Conservation (phyloP, 2,797 vertebrate species). For the Parotocinclus haroldoi region DNA sequence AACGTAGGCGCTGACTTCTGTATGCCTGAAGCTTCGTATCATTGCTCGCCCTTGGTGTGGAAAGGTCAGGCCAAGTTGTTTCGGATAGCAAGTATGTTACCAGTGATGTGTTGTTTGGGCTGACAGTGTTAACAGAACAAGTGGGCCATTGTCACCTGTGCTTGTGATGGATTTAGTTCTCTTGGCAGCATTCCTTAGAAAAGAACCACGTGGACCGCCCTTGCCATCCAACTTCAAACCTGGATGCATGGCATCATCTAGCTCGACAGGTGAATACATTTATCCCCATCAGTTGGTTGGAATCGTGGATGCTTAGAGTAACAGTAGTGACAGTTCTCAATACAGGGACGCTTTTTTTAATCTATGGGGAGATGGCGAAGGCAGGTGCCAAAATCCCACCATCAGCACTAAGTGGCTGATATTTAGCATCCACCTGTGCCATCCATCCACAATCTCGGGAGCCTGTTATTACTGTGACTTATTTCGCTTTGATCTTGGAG, state of each 20-base stretch:
- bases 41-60: conserved; percentile 12
- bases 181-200: conserved; percentile 66
- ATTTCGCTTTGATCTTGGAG: conserved; percentile 81
- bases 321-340: conserved; percentile 66
- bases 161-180: conserved; percentile 59
- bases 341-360: conserved; percentile 70
- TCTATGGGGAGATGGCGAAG: conserved; percentile 68
- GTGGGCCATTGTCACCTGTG: conserved; percentile 28
- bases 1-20: conserved; percentile 14
- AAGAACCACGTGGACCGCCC: conserved; percentile 50
- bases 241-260: conserved; percentile 61
- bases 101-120: conserved; percentile 41
- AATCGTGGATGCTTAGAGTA: conserved; percentile 54
- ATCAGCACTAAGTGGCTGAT: conserved; percentile 82
- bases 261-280: conserved; percentile 72
- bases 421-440: conserved; percentile 75
- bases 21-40: conserved; percentile 8
- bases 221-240: conserved; percentile 30
- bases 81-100: conserved; percentile 27
- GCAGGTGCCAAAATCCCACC: conserved; percentile 73
- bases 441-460: conserved; percentile 74
- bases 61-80: conserved; percentile 23
- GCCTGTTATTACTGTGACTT: conserved; percentile 75
- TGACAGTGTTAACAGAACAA: conserved; percentile 37
- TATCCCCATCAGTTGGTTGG: conserved; percentile 32